Conservation (phyloP, 2,113 vertebrate genomes). For the human (Homo sapiens) region GRCh38 chr1:170146001-170146500, state of each 20-base stretch:
- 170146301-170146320: background rate
- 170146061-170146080: conserved; percentile 45
- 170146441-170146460: background rate
- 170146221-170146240: conserved; percentile 96
- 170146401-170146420: background rate
- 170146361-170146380: background rate
- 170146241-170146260: conserved; percentile 92
- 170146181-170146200: conserved; percentile 95
- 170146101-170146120: conserved; percentile 84
- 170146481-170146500: background rate
- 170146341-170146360: background rate
- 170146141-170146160: conserved; percentile 93
- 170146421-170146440: background rate
- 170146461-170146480: conserved; percentile 7
- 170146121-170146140: conserved; percentile 92
- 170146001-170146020: conserved; percentile 79
- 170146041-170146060: conserved; percentile 60
- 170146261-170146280: conserved; percentile 87
- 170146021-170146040: conserved; percentile 63
- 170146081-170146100: background rate
- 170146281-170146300: background rate
- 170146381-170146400: no score
- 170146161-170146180: conserved; percentile 92
- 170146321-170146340: background rate
- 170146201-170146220: conserved; percentile 92